Conservation (phyloP, 2,113 vertebrate genomes). For the Mesitornis unicolor region DNA sequence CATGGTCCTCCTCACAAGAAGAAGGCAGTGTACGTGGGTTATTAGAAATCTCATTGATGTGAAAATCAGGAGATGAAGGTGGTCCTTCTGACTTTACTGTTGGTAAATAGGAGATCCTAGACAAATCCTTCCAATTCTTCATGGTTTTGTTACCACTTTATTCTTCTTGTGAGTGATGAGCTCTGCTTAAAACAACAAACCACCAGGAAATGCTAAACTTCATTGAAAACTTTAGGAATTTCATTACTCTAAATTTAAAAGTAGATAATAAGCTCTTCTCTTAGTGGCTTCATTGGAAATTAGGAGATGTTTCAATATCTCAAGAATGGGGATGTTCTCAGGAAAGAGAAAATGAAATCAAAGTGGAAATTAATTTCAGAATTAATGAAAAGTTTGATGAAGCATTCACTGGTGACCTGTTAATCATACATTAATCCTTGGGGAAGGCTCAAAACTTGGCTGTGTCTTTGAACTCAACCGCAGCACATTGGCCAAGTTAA, state of each 20-base stretch:
- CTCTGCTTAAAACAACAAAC: neutral
- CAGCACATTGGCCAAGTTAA: neutral
- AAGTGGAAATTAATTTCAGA: neutral
- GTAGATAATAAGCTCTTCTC: neutral
- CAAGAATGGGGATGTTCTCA: neutral
- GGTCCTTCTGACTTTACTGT: neutral
- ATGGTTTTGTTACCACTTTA: neutral
- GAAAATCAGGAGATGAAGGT: neutral
- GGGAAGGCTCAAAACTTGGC: neutral
- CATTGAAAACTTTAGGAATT: neutral
- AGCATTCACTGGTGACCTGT: neutral
- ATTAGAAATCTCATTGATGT: neutral
- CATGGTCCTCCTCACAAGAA: neutral
- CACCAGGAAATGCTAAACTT: neutral
- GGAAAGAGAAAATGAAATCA: neutral
- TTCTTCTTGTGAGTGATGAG: neutral
- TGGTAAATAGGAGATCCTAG: neutral
- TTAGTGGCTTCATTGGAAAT: neutral
- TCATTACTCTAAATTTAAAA: neutral
- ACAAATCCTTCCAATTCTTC: neutral
- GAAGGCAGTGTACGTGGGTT: neutral
- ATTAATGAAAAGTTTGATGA: neutral
- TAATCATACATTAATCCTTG: neutral
- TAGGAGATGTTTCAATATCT: neutral
- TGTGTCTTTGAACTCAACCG: neutral